Evolutionary conservation across 2,888 invertebrate species (phyloP).

Genomic region (Heliconius ismenius): DNA sequence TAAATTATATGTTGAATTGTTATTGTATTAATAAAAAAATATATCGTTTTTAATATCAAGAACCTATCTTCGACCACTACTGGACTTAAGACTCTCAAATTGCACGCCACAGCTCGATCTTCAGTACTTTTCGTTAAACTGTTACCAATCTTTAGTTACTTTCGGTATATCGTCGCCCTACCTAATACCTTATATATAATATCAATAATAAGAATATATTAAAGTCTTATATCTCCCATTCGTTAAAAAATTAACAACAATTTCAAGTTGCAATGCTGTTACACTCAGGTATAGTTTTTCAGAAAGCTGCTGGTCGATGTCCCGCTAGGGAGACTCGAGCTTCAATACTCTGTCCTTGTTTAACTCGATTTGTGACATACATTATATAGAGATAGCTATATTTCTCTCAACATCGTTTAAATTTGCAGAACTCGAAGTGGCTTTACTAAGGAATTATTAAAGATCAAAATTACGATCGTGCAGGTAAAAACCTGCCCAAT

Average conservation of each 20-base stretch:
- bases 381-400: slow-evolving; percentile 59
- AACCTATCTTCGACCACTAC: neutral
- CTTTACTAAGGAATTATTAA: slow-evolving; percentile 70
- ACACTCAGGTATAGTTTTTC: slow-evolving; percentile 67
- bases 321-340: slow-evolving; percentile 77
- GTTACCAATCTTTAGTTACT: neutral
- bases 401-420: slow-evolving; percentile 51
- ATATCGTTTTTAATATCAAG: neutral
- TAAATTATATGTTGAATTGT: neutral
- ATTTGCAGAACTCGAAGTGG: slow-evolving; percentile 76
- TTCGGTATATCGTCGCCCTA: neutral
- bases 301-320: slow-evolving; percentile 82
- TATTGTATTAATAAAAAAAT: neutral
- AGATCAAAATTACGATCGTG: slow-evolving; percentile 69
- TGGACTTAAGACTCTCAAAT: neutral
- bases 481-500: slow-evolving; percentile 61
- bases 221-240: too few species aligned
- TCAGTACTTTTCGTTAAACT: neutral
- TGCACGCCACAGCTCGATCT: neutral
- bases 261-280: slow-evolving; percentile 62
- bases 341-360: slow-evolving; percentile 60
- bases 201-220: too few species aligned
- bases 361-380: slow-evolving; percentile 50
- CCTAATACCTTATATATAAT: too few species aligned
- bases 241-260: slow-evolving; percentile 27